Conservation (phyloP, 1,140 invertebrate genomes). For the Diorhabda carinulata region DNA sequence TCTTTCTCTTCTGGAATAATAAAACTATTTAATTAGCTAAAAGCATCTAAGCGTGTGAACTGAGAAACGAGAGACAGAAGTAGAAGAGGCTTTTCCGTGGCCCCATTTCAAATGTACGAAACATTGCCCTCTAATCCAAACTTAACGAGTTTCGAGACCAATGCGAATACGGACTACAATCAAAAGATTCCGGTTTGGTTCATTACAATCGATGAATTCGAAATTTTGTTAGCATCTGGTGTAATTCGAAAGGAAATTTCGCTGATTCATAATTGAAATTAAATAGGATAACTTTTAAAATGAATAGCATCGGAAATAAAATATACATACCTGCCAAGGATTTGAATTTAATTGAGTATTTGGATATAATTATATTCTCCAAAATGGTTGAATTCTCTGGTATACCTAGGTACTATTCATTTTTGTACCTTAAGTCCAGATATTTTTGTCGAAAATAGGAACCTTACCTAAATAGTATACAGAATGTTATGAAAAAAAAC, state of each 20-base stretch:
- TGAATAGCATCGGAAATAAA: too few relatives aligned
- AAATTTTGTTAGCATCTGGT: neutral
- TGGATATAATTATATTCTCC: too few relatives aligned
- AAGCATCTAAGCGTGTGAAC: constrained; percentile 5
- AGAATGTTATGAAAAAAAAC: neutral
- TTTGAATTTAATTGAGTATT: too few relatives aligned
- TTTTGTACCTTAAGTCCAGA: too few relatives aligned
- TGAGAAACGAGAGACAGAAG: neutral
- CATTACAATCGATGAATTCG: neutral
- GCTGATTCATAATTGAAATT: too few relatives aligned
- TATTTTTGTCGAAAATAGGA: too few relatives aligned
- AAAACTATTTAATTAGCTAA: constrained; percentile 13
- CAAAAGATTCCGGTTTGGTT: neutral
- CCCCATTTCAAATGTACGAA: constrained; percentile 5
- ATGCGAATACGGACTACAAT: neutral
- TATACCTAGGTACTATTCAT: too few relatives aligned
- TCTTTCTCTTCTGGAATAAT: neutral
- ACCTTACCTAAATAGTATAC: too few relatives aligned
- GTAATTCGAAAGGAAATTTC: neutral
- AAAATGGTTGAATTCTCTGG: too few relatives aligned
- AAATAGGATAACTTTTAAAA: too few relatives aligned
- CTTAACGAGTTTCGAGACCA: constrained; percentile 1
- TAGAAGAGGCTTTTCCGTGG: neutral
- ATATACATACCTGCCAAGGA: too few relatives aligned
- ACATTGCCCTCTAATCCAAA: constrained; percentile 2